phyloP scores from a whole-genome alignment of 92 coral and sea anemone species.

The Heteractis magnifica region DNA sequence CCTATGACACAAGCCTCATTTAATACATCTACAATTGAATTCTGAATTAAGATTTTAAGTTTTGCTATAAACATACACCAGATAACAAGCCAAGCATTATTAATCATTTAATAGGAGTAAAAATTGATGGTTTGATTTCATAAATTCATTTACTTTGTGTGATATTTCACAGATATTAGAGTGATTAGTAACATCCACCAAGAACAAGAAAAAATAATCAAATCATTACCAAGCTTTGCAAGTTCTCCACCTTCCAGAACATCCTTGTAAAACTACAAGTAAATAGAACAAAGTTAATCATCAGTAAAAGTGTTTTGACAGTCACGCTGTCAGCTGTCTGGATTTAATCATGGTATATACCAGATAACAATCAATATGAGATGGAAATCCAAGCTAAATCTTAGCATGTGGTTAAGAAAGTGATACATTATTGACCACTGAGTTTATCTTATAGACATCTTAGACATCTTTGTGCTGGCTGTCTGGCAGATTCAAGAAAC shows the following conservation, averaged over 20 bases:
- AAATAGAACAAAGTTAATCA: constrained; percentile 9
- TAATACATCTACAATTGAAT: no score
- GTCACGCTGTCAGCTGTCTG: no score
- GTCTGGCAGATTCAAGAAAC: not conserved
- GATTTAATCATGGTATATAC: not conserved
- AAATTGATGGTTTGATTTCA: no score
- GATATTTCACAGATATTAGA: not conserved
- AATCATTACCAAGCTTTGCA: constrained; percentile 81
- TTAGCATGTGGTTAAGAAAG: not conserved
- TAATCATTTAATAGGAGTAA: no score
- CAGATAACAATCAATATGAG: not conserved
- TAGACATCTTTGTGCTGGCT: no score
- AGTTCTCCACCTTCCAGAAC: constrained; percentile 98
- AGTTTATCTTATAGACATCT: not conserved
- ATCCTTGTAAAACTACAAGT: constrained; percentile 89
- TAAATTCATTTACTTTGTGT: no score
- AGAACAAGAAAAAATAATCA: not conserved
- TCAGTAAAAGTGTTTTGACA: not conserved
- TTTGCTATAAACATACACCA: not conserved
- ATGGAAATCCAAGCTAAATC: not conserved
- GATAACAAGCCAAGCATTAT: not conserved
- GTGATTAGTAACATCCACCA: not conserved
- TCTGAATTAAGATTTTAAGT: no score
- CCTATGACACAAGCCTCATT: no score
- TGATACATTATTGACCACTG: no score